Percentiles rank a stretch among this genome's conserved stretches.
Conservation (phyloP, 2,888 invertebrate genomes). For the Ptychoptera contaminata region DNA sequence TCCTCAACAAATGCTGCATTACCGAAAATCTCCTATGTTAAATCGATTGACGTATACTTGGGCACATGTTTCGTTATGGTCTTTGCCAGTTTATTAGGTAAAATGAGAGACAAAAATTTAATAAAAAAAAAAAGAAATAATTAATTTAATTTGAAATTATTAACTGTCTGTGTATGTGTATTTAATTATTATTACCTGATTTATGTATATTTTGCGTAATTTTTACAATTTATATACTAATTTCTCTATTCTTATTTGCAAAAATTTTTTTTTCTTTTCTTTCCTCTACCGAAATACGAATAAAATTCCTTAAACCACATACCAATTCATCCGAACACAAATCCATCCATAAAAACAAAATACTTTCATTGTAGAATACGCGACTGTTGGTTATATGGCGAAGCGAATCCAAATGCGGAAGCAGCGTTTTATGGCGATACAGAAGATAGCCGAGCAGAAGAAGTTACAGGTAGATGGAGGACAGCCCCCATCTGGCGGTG, state of each 20-base stretch:
- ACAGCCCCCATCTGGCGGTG: conserved; percentile 41
- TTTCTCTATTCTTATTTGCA: too few species aligned
- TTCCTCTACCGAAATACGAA: too few species aligned
- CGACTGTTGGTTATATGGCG: conserved; percentile 95
- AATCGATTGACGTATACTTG: conserved; percentile 93
- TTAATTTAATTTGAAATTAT: conserved; percentile 5
- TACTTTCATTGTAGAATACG: conserved; percentile 62
- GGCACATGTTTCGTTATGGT: conserved; percentile 99
- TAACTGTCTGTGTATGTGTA: conserved; percentile 10
- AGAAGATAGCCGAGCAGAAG: conserved; percentile 86
- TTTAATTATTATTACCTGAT: conserved; percentile 18
- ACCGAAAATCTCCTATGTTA: conserved; percentile 96
- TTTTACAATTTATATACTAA: too few species aligned
- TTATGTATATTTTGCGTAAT: neutral
- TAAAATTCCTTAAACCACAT: too few species aligned
- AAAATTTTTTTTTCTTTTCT: too few species aligned
- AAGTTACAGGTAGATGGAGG: conserved; percentile 67
- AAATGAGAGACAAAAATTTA: conserved; percentile 23
- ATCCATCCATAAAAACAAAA: too few species aligned
- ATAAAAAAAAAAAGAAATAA: conserved; percentile 15
- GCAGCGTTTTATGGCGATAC: conserved; percentile 77
- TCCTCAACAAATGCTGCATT: conserved; percentile 91
- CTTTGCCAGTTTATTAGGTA: conserved; percentile 91
- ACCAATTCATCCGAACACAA: too few species aligned
- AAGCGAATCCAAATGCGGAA: conserved; percentile 94